Percentiles rank a stretch among this genome's conserved stretches.
Evolutionary conservation across 2,797 vertebrate genomes (phyloP).

Genomic region (Danio kyathit): DNA sequence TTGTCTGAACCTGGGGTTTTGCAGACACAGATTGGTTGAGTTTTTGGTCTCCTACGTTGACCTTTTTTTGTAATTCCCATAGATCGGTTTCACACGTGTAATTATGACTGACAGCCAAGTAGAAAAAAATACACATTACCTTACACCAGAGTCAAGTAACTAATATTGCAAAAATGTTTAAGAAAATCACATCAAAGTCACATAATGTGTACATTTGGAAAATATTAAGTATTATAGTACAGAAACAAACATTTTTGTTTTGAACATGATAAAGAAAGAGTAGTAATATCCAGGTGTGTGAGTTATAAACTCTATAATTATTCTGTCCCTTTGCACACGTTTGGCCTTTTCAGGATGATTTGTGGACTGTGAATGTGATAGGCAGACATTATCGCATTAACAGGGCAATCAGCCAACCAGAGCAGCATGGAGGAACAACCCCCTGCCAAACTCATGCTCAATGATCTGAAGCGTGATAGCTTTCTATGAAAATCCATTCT

Average conservation of each 20-base stretch:
- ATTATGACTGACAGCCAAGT: conserved; percentile 43
- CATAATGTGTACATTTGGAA: not conserved
- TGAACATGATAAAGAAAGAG: not conserved
- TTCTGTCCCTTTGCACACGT: not conserved
- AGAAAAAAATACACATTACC: conserved; percentile 14
- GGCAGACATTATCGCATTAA: not conserved
- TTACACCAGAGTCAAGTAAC: not conserved
- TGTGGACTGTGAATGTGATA: not conserved
- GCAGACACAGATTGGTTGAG: conserved; percentile 18
- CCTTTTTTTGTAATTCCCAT: conserved; percentile 31
- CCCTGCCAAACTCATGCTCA: not conserved
- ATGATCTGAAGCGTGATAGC: not conserved
- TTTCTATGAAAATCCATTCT: not conserved
- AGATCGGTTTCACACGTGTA: conserved; percentile 44
- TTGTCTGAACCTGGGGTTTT: conserved; percentile 35
- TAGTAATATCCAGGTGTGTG: not conserved
- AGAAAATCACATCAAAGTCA: not conserved
- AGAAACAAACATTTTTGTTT: not conserved
- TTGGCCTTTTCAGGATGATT: not conserved
- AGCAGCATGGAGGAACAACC: not conserved
- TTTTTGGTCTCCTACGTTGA: conserved; percentile 17
- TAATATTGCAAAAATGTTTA: not conserved
- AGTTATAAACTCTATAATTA: not conserved
- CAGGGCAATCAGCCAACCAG: conserved; percentile 16
- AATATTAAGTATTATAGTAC: not conserved